These are phyloP conservation scores for Eonycteris spelaea DNA, from an alignment of 2,113 vertebrate genomes.

Conservation along the genomic window DNA sequence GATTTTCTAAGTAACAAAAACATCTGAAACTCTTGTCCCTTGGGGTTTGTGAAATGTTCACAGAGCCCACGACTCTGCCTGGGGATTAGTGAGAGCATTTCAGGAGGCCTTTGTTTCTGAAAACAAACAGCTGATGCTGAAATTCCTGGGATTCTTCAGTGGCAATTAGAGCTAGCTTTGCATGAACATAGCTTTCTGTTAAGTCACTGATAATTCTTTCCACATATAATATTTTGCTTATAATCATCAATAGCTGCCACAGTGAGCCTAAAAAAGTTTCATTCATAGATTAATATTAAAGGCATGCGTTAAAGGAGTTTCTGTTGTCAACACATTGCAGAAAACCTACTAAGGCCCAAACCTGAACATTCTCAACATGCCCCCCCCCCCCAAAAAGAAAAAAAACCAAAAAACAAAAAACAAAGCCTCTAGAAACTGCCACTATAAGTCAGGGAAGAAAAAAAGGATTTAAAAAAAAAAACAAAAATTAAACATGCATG, in stretches of 20 bases:
- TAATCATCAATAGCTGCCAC: background rate
- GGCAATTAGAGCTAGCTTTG: slow-evolving; percentile 74
- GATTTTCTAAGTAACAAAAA: slow-evolving; percentile 63
- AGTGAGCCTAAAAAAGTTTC: background rate
- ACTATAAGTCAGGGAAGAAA: background rate
- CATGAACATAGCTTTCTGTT: slow-evolving; percentile 67
- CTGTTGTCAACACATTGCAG: background rate
- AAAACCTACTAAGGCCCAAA: background rate
- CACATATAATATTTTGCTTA: background rate
- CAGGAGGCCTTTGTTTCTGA: slow-evolving; percentile 82
- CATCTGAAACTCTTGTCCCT: slow-evolving; percentile 55
- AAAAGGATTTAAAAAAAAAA: no score
- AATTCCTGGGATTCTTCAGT: slow-evolving; percentile 82
- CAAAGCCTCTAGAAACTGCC: background rate
- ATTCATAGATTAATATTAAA: slow-evolving; percentile 33
- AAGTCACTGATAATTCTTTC: slow-evolving; percentile 55
- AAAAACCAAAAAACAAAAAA: no score
- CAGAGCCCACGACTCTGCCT: slow-evolving; percentile 74
- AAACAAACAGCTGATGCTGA: slow-evolving; percentile 82
- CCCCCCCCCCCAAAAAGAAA: background rate
- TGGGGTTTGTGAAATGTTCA: slow-evolving; percentile 76
- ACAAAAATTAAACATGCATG: slow-evolving; percentile 51
- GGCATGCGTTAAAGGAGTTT: background rate
- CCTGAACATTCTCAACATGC: slow-evolving; percentile 41
- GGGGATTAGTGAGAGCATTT: slow-evolving; percentile 81